Conservation (phyloP, 2,797 vertebrate species). For the Malacoraja senta region DNA sequence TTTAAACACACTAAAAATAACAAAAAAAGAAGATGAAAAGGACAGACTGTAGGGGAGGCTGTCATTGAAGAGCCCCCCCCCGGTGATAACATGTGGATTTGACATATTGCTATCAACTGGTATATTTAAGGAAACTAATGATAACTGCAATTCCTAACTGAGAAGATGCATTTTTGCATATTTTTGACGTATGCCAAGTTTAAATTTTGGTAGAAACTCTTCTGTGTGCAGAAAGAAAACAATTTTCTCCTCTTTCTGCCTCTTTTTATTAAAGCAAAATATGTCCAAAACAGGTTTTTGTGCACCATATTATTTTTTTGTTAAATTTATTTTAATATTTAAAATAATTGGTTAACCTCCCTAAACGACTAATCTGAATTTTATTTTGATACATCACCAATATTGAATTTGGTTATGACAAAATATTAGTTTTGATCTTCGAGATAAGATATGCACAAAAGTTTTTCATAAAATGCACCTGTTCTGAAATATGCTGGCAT, state of each 20-base stretch:
- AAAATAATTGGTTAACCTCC: not conserved
- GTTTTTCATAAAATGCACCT: not conserved
- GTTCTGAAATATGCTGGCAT: not conserved
- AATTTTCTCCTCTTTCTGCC: no score
- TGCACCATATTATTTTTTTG: no score
- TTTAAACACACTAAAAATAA: no score
- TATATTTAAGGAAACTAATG: not conserved
- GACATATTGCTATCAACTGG: not conserved
- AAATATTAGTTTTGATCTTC: not conserved
- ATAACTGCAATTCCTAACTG: not conserved
- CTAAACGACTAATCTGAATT: not conserved
- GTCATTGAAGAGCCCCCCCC: no score
- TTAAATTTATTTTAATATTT: not conserved
- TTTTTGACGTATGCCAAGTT: not conserved
- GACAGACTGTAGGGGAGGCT: no score
- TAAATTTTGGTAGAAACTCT: not conserved
- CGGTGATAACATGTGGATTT: no score
- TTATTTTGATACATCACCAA: not conserved
- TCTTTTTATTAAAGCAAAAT: not conserved
- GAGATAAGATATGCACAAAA: not conserved
- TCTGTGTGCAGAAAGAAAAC: not conserved
- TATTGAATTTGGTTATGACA: not conserved
- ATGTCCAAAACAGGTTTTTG: not conserved
- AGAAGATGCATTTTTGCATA: not conserved
- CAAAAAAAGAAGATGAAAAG: no score